A percentile compares a stretch with the other conserved stretches of the same genome.
Conservation (phyloP, 2,888 invertebrate species). For the Cantharis lateralis region DNA sequence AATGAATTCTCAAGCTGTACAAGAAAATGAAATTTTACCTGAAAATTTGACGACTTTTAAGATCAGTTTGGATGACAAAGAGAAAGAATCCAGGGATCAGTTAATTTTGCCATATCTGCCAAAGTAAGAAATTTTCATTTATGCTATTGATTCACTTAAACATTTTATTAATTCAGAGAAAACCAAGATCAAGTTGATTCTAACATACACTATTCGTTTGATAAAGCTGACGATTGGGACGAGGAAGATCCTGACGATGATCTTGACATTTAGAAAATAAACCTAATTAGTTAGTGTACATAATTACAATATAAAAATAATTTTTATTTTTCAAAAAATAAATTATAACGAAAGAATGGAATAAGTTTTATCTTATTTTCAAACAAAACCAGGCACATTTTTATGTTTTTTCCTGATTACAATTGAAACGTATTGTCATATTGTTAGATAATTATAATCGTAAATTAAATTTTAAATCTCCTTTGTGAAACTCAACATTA, state of each 20-base stretch:
- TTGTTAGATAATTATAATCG: too few species aligned
- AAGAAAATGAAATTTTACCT: conserved; percentile 47
- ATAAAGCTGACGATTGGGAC: conserved; percentile 81
- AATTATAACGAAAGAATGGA: too few species aligned
- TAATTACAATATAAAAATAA: not conserved
- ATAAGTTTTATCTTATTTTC: too few species aligned
- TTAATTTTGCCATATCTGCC: conserved; percentile 65
- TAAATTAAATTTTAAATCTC: too few species aligned
- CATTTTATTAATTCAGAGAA: not conserved
- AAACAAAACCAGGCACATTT: too few species aligned
- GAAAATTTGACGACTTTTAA: conserved; percentile 66
- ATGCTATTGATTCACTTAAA: not conserved
- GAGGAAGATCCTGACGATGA: conserved; percentile 90
- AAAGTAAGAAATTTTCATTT: conserved; percentile 47
- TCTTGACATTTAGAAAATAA: conserved; percentile 64
- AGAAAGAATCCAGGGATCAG: conserved; percentile 63
- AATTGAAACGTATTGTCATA: too few species aligned
- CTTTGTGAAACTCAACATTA: too few species aligned
- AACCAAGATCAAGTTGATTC: conserved; percentile 52
- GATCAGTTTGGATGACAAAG: conserved; percentile 66
- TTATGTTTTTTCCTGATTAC: too few species aligned
- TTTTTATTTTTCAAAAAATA: too few species aligned
- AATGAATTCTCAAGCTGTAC: conserved; percentile 45
- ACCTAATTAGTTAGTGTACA: not conserved
- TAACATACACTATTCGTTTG: conserved; percentile 76